phyloP scores from a whole-genome alignment of 2,797 vertebrate species.

The Carapus acus region DNA sequence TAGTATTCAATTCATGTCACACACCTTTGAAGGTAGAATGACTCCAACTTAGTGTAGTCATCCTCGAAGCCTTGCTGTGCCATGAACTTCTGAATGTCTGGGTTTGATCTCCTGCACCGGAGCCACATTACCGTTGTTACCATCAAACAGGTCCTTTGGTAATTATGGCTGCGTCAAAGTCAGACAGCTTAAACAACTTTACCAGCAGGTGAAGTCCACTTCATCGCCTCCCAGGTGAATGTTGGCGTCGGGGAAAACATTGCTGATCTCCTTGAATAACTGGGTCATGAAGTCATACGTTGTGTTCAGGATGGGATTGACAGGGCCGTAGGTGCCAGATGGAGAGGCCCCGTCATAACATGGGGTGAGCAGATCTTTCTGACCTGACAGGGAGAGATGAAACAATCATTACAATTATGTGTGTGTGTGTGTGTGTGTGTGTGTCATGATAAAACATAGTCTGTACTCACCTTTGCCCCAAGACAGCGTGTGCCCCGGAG shows the following conservation, averaged over 20 bases:
- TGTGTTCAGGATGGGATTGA: constrained; percentile 87
- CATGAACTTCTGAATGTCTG: constrained; percentile 85
- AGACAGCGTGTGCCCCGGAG: constrained; percentile 86
- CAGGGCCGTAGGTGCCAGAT: constrained; percentile 77
- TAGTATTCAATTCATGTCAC: constrained; percentile 1
- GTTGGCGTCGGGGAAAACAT: constrained; percentile 85
- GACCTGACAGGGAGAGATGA: constrained; percentile 67
- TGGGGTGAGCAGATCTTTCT: constrained; percentile 81
- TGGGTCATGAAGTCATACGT: constrained; percentile 87
- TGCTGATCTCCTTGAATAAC: constrained; percentile 85
- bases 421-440: too few species aligned
- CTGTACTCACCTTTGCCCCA: constrained; percentile 97
- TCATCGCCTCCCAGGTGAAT: constrained; percentile 95
- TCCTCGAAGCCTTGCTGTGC: constrained; percentile 72
- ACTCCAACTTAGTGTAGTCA: constrained; percentile 85
- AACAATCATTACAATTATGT: too few species aligned
- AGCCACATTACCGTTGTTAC: too few species aligned
- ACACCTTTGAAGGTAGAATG: constrained; percentile 85
- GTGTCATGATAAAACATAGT: too few species aligned
- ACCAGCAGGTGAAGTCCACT: constrained; percentile 93
- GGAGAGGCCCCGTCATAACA: constrained; percentile 71
- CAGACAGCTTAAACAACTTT: constrained; percentile 66
- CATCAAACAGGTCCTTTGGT: too few species aligned
- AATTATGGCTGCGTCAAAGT: neutral
- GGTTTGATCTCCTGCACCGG: constrained; percentile 83